Conservation (phyloP, 2,888 invertebrate species). For the Dioctria linearis region DNA sequence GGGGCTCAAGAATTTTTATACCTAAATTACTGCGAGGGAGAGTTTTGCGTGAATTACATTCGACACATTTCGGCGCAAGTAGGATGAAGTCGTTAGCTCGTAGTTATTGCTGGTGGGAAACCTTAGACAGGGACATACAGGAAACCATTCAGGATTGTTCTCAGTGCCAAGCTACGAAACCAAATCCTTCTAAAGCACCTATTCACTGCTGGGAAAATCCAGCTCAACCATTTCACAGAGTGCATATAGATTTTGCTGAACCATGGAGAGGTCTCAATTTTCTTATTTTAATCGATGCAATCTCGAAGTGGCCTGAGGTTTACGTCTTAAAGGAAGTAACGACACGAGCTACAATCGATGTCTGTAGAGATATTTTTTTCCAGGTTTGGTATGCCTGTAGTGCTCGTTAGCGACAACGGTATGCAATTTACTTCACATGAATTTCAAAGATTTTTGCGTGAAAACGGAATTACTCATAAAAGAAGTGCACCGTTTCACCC, state of each 20-base stretch:
- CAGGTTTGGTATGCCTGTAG: conserved; percentile 57
- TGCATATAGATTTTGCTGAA: conserved; percentile 61
- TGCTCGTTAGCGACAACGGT: conserved; percentile 55
- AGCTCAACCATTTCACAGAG: conserved; percentile 59
- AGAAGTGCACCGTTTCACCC: too few species aligned
- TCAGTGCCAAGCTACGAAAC: conserved; percentile 48
- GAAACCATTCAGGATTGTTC: conserved; percentile 56
- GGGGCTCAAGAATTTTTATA: conserved; percentile 29
- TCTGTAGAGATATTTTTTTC: conserved; percentile 59
- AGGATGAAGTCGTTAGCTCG: conserved; percentile 59
- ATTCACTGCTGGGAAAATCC: conserved; percentile 59
- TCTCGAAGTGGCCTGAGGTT: conserved; percentile 70
- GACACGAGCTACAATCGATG: conserved; percentile 55
- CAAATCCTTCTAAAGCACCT: conserved; percentile 53
- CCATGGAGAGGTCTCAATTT: conserved; percentile 58
- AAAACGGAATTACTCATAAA: neutral
- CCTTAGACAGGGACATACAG: conserved; percentile 60
- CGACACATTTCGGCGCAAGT: conserved; percentile 57
- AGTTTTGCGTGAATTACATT: conserved; percentile 56
- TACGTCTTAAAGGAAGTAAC: conserved; percentile 60
- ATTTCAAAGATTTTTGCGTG: conserved; percentile 50
- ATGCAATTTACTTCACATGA: conserved; percentile 52
- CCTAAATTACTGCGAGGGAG: conserved; percentile 10
- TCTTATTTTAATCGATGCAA: conserved; percentile 67
- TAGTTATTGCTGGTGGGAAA: conserved; percentile 61